Evolutionary conservation across 2,797 vertebrate genomes (phyloP).

Genomic region (Neosilurus hyrtlii): DNA sequence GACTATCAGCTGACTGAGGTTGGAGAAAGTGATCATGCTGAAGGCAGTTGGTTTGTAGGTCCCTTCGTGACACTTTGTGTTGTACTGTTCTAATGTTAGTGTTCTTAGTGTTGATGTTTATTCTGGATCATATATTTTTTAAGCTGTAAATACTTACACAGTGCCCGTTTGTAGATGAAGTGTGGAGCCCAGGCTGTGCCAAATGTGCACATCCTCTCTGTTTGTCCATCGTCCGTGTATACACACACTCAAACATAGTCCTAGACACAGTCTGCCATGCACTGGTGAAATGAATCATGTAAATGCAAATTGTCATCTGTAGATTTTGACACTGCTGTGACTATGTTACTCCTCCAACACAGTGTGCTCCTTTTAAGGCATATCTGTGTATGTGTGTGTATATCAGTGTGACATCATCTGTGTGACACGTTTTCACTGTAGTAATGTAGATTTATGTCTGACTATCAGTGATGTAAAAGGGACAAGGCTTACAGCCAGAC

Average conservation of each 20-base stretch:
- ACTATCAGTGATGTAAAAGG: constrained; percentile 55
- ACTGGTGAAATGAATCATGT: constrained; percentile 33
- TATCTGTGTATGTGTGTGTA: constrained; percentile 54
- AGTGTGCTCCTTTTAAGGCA: constrained; percentile 62
- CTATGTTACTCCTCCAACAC: constrained; percentile 46
- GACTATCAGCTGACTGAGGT: constrained; percentile 27
- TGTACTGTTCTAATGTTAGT: constrained; percentile 64
- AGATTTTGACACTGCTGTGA: constrained; percentile 31
- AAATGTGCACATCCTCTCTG: constrained; percentile 23
- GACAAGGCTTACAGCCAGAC: constrained; percentile 44
- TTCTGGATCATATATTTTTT: constrained; percentile 53
- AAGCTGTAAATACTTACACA: constrained; percentile 55
- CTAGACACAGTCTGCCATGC: constrained; percentile 23
- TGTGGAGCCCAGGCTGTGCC: constrained; percentile 39
- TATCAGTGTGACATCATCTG: constrained; percentile 36
- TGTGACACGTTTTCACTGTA: constrained; percentile 57
- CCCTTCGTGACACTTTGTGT: constrained; percentile 62
- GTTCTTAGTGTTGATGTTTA: constrained; percentile 64
- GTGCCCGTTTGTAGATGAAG: constrained; percentile 41
- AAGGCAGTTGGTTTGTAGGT: constrained; percentile 54
- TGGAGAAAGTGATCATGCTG: constrained; percentile 24
- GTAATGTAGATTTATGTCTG: constrained; percentile 57
- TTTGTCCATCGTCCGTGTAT: constrained; percentile 34
- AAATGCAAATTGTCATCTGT: constrained; percentile 39
- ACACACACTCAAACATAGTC: constrained; percentile 30